Base-by-base conservation (phyloP, 2,888 invertebrate genomes). In the Pediacus dermestoides region DNA sequence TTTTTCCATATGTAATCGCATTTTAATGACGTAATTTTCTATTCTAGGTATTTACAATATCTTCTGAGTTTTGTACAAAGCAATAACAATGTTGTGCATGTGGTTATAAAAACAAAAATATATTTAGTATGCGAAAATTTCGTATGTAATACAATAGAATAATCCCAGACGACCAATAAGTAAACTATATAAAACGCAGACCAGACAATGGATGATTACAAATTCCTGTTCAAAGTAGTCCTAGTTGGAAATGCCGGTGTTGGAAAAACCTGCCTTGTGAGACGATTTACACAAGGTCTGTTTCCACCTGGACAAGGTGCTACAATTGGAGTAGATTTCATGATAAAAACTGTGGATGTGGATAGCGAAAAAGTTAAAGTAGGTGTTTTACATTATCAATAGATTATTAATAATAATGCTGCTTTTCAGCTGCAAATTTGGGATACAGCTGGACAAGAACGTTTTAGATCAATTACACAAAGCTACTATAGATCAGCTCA, bases 261-360 rank as follows among this genome's bases (percentile, higher is more conserved):
- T 49, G 96, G 97, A 12, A 97, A 97, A 73, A 97, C 96, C 34
- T 96, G 96, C 72, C 78, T 97, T 37, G 96, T 97, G 39, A 77
- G 96, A 49, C 79, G 96, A 60, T 97, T 97, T 69, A 97, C 96
- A 23, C 96, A 97, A 78, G 96, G 96, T 2, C 73, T 96, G 31
- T 97, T 97, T 73, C 96, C 96, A 34, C 95, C 95, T 16, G 96
- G 96, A 8, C 96, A 97, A 74, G 95, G 95, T 53, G 96, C 96
- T 38, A 97, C 96, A 2, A 97, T 97, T 60, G 96, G 96, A 39
- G 96, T 97, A 14, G 97, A 97, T 76, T 97, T 97, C 70, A 95
- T 97, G 95, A 96, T 97, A 46, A 97, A 97, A 75, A 95, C 95
- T 35, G 92, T 97, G 4, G 94, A 95, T 77, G 90, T 97, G 39